Percentiles rank a stretch among this genome's conserved stretches.
Evolutionary conservation across 2,888 invertebrate species (phyloP).

Genomic region (Hipparchia sbordonii): DNA sequence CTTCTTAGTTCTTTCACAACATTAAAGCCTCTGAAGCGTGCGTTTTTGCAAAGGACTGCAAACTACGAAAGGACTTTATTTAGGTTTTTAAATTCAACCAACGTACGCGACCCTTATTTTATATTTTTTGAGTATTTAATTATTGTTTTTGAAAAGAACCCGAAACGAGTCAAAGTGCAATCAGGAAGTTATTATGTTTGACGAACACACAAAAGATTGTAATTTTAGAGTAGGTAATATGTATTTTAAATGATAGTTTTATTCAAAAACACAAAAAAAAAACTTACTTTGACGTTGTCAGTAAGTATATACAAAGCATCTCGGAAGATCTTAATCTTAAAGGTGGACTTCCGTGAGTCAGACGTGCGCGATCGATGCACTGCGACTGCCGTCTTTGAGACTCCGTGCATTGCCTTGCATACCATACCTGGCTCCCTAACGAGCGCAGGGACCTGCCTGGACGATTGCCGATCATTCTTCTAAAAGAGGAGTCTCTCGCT

Average conservation of each 20-base stretch:
- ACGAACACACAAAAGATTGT: constrained; percentile 5
- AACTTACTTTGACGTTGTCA: too few species aligned
- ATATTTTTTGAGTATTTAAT: constrained; percentile 18
- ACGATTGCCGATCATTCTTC: too few species aligned
- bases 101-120: constrained; percentile 6
- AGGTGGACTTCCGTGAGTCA: too few species aligned
- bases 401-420: too few species aligned
- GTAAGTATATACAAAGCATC: background rate
- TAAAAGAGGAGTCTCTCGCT: too few species aligned
- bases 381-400: too few species aligned
- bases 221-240: background rate
- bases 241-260: too few species aligned
- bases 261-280: background rate
- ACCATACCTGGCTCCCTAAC: too few species aligned
- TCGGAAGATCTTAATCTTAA: constrained; percentile 3
- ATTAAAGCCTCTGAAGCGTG: constrained; percentile 2
- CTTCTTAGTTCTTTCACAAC: background rate
- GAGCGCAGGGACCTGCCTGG: too few species aligned
- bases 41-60: constrained; percentile 6
- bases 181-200: constrained; percentile 15
- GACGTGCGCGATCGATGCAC: too few species aligned
- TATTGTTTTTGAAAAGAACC: constrained; percentile 15
- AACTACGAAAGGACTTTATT: constrained; percentile 23
- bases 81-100: constrained; percentile 17
- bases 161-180: constrained; percentile 23